Evolutionary conservation across 2,113 vertebrate species (phyloP), one percentile per base, ranked within the genome.

Genomic region (Tragelaphus buxtoni): DNA sequence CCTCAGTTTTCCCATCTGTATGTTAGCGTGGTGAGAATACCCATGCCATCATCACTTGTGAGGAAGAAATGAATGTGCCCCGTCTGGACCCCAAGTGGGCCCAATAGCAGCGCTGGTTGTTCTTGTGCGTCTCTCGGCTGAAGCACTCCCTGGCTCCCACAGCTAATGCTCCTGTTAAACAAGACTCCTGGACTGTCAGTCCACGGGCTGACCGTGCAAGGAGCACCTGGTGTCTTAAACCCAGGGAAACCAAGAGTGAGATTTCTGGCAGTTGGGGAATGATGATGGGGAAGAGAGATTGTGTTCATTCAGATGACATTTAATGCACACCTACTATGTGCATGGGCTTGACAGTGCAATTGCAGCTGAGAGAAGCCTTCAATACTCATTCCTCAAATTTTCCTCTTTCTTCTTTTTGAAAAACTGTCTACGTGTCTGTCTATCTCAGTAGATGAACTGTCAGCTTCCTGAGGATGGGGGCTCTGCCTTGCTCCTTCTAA

Each of bases 191-290:
- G 56, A 22, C 28, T 12, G 14, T 58, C 76, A 4, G 0, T 26
- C 65, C 3, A 0, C 53, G 2, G 20, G 26, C 51, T 76, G 58
- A 45, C 35, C 24, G 0, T 9, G 32, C 5, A 7, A 30, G 7
- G 11, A 77, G 84, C 24, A 85, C 13, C 32, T 1, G 5, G 26
- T 9, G 24, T 47, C 45, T 51, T 77, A 56, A 74, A 28, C 63
- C 77, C 91, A 17, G 16, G 22, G 49, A 90, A 65, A 49, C 9
- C 84, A 82, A 74, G 28, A 17, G 22, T 55, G 35, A 65, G 76
- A 20, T 26, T 65, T 83, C 81, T 42, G 18, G 80, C 26, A 10
- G 58, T 18, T n/a, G 49, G 35, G 26, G 51, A 22, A 26, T 2
- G 14, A 47, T 2, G 2, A 8, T 24, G 35, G 24, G 20, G 39